Percentiles rank a stretch among this genome's conserved stretches.
Evolutionary conservation across 2,797 vertebrate genomes (phyloP).

Genomic region (Chaenodraco wilsoni): DNA sequence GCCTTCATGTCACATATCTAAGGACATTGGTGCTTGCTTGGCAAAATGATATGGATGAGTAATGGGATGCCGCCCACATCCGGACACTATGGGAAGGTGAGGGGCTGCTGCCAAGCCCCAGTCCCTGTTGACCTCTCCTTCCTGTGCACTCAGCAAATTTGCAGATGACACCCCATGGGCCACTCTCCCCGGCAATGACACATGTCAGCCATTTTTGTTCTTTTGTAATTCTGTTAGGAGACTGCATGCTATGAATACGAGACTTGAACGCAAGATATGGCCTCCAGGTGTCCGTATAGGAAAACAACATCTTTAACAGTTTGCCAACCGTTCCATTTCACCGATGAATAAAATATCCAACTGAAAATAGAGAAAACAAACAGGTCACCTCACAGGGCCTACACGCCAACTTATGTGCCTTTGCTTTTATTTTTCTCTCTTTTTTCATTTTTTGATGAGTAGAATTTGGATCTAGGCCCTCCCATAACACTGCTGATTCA

Average conservation of each 20-base stretch:
- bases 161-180: slow-evolving; percentile 61
- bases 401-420: slow-evolving; percentile 42
- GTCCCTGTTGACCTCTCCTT: slow-evolving; percentile 80
- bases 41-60: slow-evolving; percentile 82
- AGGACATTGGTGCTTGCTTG: slow-evolving; percentile 81
- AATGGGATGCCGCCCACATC: slow-evolving; percentile 81
- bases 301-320: slow-evolving; percentile 34
- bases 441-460: slow-evolving; percentile 54
- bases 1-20: slow-evolving; percentile 81
- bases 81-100: slow-evolving; percentile 83
- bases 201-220: slow-evolving; percentile 68
- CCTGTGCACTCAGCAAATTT: slow-evolving; percentile 76
- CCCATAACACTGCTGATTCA: slow-evolving; percentile 77
- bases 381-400: slow-evolving; percentile 25
- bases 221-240: slow-evolving; percentile 49
- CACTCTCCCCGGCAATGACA: slow-evolving; percentile 56
- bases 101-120: slow-evolving; percentile 79
- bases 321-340: slow-evolving; percentile 30
- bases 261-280: not conserved
- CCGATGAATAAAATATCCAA: slow-evolving; percentile 33
- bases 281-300: not conserved
- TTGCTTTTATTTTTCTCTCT: not conserved
- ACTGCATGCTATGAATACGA: slow-evolving; percentile 18
- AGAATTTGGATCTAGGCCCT: slow-evolving; percentile 66
- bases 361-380: slow-evolving; percentile 20